Conservation (phyloP, 2,797 vertebrate genomes). For the Rhadinocentrus ornatus region DNA sequence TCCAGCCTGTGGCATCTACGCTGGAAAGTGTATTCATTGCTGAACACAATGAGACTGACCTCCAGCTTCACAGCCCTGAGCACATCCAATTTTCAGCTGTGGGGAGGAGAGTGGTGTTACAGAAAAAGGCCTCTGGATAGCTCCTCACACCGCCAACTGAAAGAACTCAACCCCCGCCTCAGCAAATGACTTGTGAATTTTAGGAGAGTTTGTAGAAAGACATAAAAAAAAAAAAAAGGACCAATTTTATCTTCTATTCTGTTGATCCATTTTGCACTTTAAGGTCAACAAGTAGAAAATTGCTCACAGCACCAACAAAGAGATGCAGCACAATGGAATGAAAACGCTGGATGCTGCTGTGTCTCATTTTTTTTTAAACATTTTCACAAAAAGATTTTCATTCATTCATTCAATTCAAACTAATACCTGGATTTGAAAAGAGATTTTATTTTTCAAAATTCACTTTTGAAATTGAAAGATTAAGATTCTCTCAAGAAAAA, state of each 20-base stretch:
- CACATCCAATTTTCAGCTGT: conserved; percentile 62
- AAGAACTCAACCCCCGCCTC: conserved; percentile 43
- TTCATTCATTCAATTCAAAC: neutral
- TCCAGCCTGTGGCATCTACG: conserved; percentile 41
- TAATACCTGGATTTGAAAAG: neutral
- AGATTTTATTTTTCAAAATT: neutral
- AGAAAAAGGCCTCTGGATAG: conserved; percentile 57
- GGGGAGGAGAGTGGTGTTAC: conserved; percentile 32
- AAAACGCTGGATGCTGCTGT: neutral
- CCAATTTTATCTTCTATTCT: conserved; percentile 20
- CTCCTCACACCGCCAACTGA: conserved; percentile 40
- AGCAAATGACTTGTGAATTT: conserved; percentile 48
- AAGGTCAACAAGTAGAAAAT: conserved; percentile 19
- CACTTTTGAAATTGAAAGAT: neutral
- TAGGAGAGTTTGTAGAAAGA: conserved; percentile 18
- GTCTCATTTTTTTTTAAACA: neutral
- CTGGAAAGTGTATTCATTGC: conserved; percentile 63
- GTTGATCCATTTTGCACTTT: conserved; percentile 38
- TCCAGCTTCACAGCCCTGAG: conserved; percentile 63
- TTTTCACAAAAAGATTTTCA: neutral
- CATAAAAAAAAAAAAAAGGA: conserved; percentile 2
- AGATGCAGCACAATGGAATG: neutral
- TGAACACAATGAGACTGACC: conserved; percentile 69
- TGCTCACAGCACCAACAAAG: conserved; percentile 6
- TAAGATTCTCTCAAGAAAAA: neutral